A percentile compares a stretch with the other conserved stretches of the same genome.
Evolutionary conservation across 2,888 invertebrate species (phyloP).

Genomic region (Thymelicus sylvestris): DNA sequence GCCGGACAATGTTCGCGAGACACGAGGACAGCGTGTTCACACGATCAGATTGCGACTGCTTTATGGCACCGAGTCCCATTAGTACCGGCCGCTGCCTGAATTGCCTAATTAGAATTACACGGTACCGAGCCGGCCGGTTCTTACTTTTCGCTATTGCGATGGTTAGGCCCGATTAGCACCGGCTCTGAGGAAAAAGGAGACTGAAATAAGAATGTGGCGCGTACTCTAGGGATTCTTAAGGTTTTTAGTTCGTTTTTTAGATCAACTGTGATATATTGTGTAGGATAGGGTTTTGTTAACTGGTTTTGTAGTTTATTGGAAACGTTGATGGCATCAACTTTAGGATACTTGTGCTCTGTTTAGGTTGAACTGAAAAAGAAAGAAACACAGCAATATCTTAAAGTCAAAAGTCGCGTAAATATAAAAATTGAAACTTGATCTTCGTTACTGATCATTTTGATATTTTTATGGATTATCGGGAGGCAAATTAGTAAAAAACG

Average conservation of each 20-base stretch:
- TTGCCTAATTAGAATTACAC: conserved; percentile 83
- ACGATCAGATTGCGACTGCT: conserved; percentile 79
- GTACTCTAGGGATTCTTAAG: conserved; percentile 26
- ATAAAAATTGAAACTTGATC: conserved; percentile 12
- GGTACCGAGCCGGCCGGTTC: conserved; percentile 65
- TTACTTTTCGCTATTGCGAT: conserved; percentile 49
- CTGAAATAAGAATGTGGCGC: conserved; percentile 35
- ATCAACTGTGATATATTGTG: conserved; percentile 35
- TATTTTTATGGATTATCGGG: conserved; percentile 20
- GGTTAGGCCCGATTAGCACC: conserved; percentile 35
- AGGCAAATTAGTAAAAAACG: conserved; percentile 26
- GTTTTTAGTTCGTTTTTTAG: conserved; percentile 27
- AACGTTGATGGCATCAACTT: conserved; percentile 5
- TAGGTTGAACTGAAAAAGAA: neutral
- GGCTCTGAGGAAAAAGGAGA: conserved; percentile 25
- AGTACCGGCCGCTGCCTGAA: conserved; percentile 70
- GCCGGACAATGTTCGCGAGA: conserved; percentile 67
- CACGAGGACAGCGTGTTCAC: conserved; percentile 76
- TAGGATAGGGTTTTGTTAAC: conserved; percentile 20
- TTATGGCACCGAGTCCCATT: conserved; percentile 77
- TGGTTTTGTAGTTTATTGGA: conserved; percentile 1
- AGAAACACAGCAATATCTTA: neutral
- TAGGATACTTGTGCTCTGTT: neutral
- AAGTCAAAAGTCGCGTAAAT: conserved; percentile 23
- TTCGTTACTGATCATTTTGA: conserved; percentile 6